Evolutionary conservation across 2,888 invertebrate species (phyloP), one percentile per base, ranked within the genome.

Genomic region (Nemurella pictetii): DNA sequence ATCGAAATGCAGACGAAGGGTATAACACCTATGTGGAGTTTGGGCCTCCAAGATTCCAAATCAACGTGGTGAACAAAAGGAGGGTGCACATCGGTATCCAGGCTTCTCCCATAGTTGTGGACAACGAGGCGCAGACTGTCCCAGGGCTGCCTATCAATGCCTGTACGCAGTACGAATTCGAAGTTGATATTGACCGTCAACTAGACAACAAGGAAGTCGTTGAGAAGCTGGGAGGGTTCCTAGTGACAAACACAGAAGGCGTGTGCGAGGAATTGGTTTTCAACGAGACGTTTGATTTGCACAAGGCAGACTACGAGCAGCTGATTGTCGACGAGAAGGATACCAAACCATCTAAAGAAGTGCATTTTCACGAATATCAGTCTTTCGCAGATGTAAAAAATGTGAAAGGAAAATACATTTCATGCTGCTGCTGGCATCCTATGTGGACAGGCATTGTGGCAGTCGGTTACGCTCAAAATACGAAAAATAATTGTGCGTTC

Each of bases 1-100:
- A 93, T 27, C 92, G 95, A 86, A 91, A 91, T 85, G 91, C 92
- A 0, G 91, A 92, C 80, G 92, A 93, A 80, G 92, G 92, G 25
- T 91, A 94, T 83, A 95, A 96, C 89, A 95, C 95, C 15, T 95
- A 93, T 87, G 92, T 94, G 85, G 95, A 95, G 88, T 89, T 96
- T 30, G 89, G 92, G 83, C 92, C 94, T 9, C 91, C 90, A 73
- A 93, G 93, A 35, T 91, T 92, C 83, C 92, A 91, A 26, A 93
- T 92, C 86, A 91, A 92, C 72, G 93, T 92, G 88, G 90, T 95
- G 5, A 90, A 89, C 74, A 92, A 92, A 84, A 92, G 90, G 81
- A 91, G 94, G 88, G 91, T 95, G 12, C 93, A 94, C 86, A 91
- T 91, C 12, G 92, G 89, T 0, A 89, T 91, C 28, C 85, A 85